Evolutionary conservation across 2,797 vertebrate species (phyloP).

Genomic region (Potorous gilbertii): DNA sequence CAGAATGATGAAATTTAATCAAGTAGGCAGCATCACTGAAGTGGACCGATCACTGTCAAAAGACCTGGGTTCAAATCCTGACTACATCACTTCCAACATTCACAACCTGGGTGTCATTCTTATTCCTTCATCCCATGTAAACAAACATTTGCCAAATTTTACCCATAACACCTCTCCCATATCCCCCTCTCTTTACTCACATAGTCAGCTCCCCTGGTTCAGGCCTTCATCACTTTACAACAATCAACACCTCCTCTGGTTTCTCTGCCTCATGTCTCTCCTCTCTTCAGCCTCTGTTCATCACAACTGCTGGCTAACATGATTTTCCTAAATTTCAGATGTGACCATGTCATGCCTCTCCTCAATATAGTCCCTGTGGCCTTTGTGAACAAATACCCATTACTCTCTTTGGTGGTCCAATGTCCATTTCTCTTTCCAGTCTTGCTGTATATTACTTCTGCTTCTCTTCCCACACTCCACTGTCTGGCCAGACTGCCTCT

Average conservation of each 20-base stretch:
- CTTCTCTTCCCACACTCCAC: neutral
- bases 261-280: neutral
- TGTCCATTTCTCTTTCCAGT: neutral
- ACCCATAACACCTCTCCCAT: neutral
- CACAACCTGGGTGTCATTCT: neutral
- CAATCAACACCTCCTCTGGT: neutral
- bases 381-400: neutral
- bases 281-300: neutral
- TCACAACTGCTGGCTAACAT: neutral
- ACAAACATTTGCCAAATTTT: neutral
- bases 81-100: neutral
- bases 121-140: neutral
- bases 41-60: neutral
- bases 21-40: neutral
- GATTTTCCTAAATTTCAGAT: neutral
- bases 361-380: neutral
- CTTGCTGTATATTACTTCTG: neutral
- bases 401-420: neutral
- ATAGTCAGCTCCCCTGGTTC: neutral
- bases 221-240: neutral
- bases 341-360: neutral
- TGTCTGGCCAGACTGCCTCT: neutral
- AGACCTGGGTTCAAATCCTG: neutral
- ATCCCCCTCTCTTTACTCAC: neutral
- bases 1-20: neutral